Evolutionary conservation across 2,797 vertebrate species (phyloP), one percentile per base, ranked within the genome.

Genomic region (Gorsachius magnificus): DNA sequence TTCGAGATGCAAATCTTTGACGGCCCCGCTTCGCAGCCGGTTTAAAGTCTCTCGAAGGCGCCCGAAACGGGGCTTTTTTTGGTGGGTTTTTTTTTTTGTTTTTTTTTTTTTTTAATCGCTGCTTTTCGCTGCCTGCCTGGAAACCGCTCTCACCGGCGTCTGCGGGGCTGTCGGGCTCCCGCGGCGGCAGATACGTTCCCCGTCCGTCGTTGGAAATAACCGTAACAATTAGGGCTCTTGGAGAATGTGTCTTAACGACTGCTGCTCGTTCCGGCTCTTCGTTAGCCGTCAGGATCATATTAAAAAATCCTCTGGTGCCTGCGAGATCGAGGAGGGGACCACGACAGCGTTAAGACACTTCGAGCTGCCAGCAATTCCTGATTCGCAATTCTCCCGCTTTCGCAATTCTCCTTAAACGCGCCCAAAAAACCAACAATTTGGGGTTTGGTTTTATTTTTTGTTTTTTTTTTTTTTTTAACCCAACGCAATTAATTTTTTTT

Each of bases 131-230:
- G 7, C 11, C 0, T 24, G n/a, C n/a, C 43, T 60, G 26, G 72
- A 29, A 75, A 75, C 20, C 4, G 2, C 20, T 18, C 11, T 22
- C 4, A 1, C 38, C 2, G 4, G n/a, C 2, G 1, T 22, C 56
- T 11, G 17, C 5, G 16, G 28, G 21, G 28, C 35, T 50, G 57
- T 61, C 45, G 2, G 56, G n/a, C 36, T 61, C 35, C 35, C 28
- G 33, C 5, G 5, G 29, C 26, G 46, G 35, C 6, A 1, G 45
- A 31, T 50, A 31, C n/a, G 3, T 25, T 60, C n/a, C 72, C 10
- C 3, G 2, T 33, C n/a, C 16, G 1, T 60, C 11, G 4, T 75
- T 3, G 3, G 43, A 36, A 48, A 25, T 33, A 41, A 38, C 35
- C 3, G 3, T 11, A 31, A 25, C 3, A 3, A 26, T 26, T 26